Conservation (phyloP, 2,888 invertebrate genomes). For the Marasmarcha lunaedactyla region DNA sequence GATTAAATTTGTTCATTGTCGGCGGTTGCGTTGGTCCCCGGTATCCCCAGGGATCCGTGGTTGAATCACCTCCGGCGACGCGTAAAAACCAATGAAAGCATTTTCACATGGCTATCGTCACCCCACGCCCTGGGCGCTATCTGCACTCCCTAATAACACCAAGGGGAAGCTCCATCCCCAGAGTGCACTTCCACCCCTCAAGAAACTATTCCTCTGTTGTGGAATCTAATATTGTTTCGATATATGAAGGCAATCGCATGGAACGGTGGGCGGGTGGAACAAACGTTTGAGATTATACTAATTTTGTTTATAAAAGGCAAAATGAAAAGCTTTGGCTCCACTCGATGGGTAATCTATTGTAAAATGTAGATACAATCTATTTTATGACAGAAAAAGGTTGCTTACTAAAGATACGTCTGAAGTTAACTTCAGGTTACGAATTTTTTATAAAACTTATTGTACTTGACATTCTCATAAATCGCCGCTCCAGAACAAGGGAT, state of each 20-base stretch:
- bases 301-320: too few species aligned
- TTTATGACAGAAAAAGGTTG: too few species aligned
- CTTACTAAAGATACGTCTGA: too few species aligned
- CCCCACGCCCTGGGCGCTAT: constrained; percentile 57
- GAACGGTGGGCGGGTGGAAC: constrained; percentile 8
- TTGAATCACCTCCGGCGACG: constrained; percentile 62
- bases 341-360: too few species aligned
- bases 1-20: too few species aligned
- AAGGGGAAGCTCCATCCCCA: not conserved
- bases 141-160: constrained; percentile 19
- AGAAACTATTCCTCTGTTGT: constrained; percentile 25
- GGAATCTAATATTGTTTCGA: constrained; percentile 22
- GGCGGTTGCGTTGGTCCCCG: constrained; percentile 17
- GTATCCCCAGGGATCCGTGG: constrained; percentile 35
- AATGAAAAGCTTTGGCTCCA: too few species aligned
- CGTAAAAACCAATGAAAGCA: constrained; percentile 66
- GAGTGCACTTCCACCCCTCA: constrained; percentile 29
- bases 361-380: too few species aligned
- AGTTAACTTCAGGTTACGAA: too few species aligned
- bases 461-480: too few species aligned
- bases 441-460: too few species aligned
- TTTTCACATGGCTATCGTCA: constrained; percentile 65
- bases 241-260: constrained; percentile 20
- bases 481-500: too few species aligned
- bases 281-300: too few species aligned